Evolutionary conservation across 2,888 invertebrate species (phyloP).

Genomic region (Syrista parreyssii): DNA sequence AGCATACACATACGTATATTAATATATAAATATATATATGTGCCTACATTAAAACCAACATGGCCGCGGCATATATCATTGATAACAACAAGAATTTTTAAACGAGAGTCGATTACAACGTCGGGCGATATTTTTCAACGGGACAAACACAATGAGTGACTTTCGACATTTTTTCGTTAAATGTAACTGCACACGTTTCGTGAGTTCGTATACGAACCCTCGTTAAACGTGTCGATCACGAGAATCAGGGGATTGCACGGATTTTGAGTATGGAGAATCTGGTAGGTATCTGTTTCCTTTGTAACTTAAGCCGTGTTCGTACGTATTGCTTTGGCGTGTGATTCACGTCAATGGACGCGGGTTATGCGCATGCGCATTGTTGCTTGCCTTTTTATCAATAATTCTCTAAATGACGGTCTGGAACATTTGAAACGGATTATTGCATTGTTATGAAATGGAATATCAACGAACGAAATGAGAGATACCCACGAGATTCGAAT

Average conservation of each 20-base stretch:
- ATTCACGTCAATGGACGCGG: neutral
- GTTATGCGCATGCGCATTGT: neutral
- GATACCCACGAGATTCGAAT: neutral
- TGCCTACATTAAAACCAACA: neutral
- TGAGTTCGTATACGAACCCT: no score
- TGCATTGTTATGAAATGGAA: neutral
- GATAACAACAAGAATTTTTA: neutral
- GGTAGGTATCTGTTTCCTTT: neutral
- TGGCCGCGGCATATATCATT: neutral
- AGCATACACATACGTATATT: neutral
- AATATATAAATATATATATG: conserved; percentile 67
- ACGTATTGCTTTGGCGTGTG: neutral
- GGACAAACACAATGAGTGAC: conserved; percentile 18
- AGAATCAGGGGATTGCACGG: neutral
- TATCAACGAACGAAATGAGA: neutral
- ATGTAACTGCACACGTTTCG: no score
- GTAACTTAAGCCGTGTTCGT: neutral
- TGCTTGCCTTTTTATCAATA: neutral
- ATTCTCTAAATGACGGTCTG: conserved; percentile 30
- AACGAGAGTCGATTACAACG: conserved; percentile 16
- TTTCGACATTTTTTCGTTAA: neutral
- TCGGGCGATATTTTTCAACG: conserved; percentile 31
- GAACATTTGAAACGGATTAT: conserved; percentile 46
- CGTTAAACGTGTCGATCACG: neutral
- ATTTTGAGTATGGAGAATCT: neutral